phyloP scores from a whole-genome alignment of 2,888 invertebrate genomes.

The Polymixis flavicincta region DNA sequence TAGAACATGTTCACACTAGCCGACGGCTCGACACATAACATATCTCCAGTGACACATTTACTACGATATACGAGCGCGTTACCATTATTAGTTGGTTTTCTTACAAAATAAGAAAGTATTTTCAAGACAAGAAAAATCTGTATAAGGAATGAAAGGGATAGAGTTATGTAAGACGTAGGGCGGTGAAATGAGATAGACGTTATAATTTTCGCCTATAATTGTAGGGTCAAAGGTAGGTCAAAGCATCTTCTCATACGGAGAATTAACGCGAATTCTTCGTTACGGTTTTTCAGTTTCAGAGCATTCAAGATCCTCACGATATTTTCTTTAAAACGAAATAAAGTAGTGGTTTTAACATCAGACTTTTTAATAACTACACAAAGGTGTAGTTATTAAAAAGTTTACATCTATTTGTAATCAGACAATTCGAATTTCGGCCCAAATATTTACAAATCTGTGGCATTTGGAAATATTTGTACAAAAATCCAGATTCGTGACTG shows the following conservation, averaged over 20 bases:
- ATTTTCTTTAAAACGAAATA: background rate
- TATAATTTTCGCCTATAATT: background rate
- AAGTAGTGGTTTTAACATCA: background rate
- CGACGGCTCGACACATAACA: conserved; percentile 43
- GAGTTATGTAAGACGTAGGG: conserved; percentile 5
- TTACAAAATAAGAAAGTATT: conserved; percentile 40
- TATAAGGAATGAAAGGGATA: conserved; percentile 22
- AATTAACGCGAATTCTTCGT: background rate
- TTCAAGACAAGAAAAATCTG: conserved; percentile 37
- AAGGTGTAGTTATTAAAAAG: too few relatives aligned
- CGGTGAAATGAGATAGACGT: background rate
- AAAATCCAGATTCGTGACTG: too few relatives aligned
- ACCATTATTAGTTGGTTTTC: conserved; percentile 60
- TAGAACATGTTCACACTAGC: conserved; percentile 37
- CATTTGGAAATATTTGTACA: too few relatives aligned
- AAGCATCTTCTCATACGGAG: background rate
- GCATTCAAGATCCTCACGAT: background rate
- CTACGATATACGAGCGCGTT: conserved; percentile 48
- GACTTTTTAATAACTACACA: background rate
- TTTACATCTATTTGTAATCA: too few relatives aligned
- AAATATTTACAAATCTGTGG: too few relatives aligned
- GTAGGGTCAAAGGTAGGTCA: background rate
- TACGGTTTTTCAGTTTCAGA: background rate
- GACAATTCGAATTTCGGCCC: too few relatives aligned
- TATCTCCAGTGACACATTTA: conserved; percentile 55